A percentile compares a stretch with the other conserved stretches of the same genome.
These are phyloP conservation scores for Sitophilus oryzae DNA, from an alignment of 1,140 invertebrate genomes.

Conservation along the genomic window DNA sequence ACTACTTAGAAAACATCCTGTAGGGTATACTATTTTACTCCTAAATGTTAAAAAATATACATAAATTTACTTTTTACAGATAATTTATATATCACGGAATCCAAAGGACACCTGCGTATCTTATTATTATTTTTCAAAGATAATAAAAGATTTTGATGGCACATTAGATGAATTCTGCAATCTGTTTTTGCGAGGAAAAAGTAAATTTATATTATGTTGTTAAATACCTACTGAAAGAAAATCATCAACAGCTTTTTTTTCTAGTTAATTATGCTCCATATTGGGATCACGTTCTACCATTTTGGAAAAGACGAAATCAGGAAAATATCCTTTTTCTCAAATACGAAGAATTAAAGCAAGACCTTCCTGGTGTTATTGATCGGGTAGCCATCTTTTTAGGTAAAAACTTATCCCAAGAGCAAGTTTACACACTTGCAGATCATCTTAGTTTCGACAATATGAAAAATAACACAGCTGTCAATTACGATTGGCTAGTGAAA, in stretches of 20 bases:
- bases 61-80: no score
- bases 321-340: slow-evolving; percentile 56
- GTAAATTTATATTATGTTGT: slow-evolving; percentile 41
- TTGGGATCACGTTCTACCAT: slow-evolving; percentile 55
- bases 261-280: slow-evolving; percentile 54
- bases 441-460: slow-evolving; percentile 63
- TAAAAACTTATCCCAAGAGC: slow-evolving; percentile 46
- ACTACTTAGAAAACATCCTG: no score
- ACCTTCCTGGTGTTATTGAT: slow-evolving; percentile 53
- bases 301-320: slow-evolving; percentile 51
- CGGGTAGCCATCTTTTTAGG: slow-evolving; percentile 55
- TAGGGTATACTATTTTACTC: no score
- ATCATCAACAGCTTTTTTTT: no score
- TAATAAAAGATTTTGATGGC: slow-evolving; percentile 56
- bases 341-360: slow-evolving; percentile 62
- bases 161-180: slow-evolving; percentile 59
- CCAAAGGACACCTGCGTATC: slow-evolving; percentile 76
- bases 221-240: no score
- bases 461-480: slow-evolving; percentile 63
- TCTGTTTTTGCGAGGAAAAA: slow-evolving; percentile 55
- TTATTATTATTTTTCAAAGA: slow-evolving; percentile 64
- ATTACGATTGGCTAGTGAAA: slow-evolving; percentile 50
- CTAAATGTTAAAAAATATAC: no score
- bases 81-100: slow-evolving; percentile 74
- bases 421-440: slow-evolving; percentile 48